These are phyloP conservation scores for Anser brachyrhynchus DNA, from an alignment of 2,113 vertebrate genomes.

Conservation along the genomic window DNA sequence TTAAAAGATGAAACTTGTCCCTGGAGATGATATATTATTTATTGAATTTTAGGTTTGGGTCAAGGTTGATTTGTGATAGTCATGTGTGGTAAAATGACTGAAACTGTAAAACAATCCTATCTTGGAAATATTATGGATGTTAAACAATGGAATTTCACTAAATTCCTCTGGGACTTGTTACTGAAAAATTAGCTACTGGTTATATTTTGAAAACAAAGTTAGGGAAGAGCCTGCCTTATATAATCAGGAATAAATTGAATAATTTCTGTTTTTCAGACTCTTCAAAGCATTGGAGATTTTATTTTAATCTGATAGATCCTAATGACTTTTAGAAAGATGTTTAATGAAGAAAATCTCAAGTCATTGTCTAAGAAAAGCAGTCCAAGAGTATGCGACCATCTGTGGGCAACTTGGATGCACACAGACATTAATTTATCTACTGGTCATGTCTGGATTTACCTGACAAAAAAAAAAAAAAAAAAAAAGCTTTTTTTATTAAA, in stretches of 20 bases:
- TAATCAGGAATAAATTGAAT: not conserved
- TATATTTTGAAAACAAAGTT: conserved; percentile 17
- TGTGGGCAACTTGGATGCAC: conserved; percentile 54
- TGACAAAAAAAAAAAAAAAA: conserved; percentile 56
- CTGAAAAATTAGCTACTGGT: not conserved
- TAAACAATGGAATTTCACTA: not conserved
- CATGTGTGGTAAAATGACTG: not conserved
- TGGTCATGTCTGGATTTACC: conserved; percentile 60
- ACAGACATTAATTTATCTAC: conserved; percentile 57
- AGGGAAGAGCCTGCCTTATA: not conserved
- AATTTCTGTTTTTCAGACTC: conserved; percentile 19
- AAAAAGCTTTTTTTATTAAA: conserved; percentile 60
- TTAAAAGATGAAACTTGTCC: not conserved
- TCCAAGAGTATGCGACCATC: conserved; percentile 64
- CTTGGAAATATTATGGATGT: not conserved
- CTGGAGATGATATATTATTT: not conserved
- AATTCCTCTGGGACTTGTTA: not conserved
- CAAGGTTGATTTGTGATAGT: not conserved
- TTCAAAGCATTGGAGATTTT: conserved; percentile 33
- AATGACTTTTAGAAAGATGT: conserved; percentile 45
- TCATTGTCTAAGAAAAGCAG: conserved; percentile 42
- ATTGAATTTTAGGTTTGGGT: not conserved
- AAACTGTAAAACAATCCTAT: not conserved
- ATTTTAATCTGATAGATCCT: conserved; percentile 53
- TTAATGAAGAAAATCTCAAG: conserved; percentile 58